Evolutionary conservation across 2,797 vertebrate genomes (phyloP), one percentile per base, ranked within the genome.

Genomic region (Sciaenops ocellatus): DNA sequence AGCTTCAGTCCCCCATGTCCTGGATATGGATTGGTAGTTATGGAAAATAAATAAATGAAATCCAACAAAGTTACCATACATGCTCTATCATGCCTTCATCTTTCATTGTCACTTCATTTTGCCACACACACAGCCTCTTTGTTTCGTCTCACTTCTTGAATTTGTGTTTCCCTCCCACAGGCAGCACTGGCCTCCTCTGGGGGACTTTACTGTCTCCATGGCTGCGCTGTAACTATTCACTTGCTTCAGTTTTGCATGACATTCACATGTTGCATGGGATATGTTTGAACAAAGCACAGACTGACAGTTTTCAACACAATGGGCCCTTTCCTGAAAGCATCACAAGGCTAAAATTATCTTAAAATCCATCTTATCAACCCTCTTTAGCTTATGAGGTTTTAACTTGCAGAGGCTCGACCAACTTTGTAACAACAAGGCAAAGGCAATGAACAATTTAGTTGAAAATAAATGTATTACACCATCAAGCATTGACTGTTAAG

Each of bases 201-300:
- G 1, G 97, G 97, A 91, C 93, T 98, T 46, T 98, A 98, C 95
- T 98, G 97, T 95, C 96, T 98, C 3, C 91, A 96, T 51, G 97
- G 97, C 93, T 98, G 97, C 86, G 90, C 94, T 92, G 97, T 98
- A 97, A 97, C 87, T 91, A 89, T 87, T 20, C 90, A 93, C 69
- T 76, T 90, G 85, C 87, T 73, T 60, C 88, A 84, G 62, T 67
- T 89, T 90, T 92, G 92, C 80, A 69, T 73, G 74, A 34, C 28
- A 42, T 51, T 65, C 18, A 74, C n/a, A 30, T 44, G 9, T 42
- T 65, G 52, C 57, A 84, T 76, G 76, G 15, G 2, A 56, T 48
- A 6, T 50, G 41, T 76, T n/a, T 73, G 12, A 82, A 73, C 30
- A 72, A 41, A 26, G 22, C 3, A 26, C 7, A 3, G n/a, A 24